These are phyloP conservation scores for Panurus biarmicus DNA, from an alignment of 2,113 vertebrate species.

Conservation along the genomic window DNA sequence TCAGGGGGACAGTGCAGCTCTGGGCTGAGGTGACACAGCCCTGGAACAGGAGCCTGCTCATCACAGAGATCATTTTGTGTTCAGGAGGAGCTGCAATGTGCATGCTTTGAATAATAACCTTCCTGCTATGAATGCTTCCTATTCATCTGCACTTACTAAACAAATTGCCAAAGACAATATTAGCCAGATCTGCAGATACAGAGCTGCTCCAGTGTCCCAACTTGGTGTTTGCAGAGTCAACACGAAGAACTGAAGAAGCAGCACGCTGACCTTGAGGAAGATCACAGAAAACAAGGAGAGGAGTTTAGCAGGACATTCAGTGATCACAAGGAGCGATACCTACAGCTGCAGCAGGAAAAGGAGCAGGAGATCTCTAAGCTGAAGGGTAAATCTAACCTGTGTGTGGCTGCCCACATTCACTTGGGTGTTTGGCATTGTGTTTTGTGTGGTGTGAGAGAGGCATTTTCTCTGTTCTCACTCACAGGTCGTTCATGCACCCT, in stretches of 20 bases:
- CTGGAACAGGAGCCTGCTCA: not conserved
- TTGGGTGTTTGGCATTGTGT: not conserved
- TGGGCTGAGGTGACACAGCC: not conserved
- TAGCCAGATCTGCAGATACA: not conserved
- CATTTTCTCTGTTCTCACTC: not conserved
- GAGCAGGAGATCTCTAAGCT: constrained; percentile 85
- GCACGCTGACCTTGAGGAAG: constrained; percentile 84
- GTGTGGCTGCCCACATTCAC: not conserved
- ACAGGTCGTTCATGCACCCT: not conserved
- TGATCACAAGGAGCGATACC: constrained; percentile 82
- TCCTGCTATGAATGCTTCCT: constrained; percentile 1
- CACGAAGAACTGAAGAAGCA: constrained; percentile 94
- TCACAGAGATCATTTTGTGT: constrained; percentile 9
- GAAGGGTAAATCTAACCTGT: constrained; percentile 77
- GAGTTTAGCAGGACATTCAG: constrained; percentile 82
- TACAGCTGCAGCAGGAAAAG: constrained; percentile 85
- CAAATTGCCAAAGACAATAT: constrained; percentile 35
- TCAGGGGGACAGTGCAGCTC: not conserved
- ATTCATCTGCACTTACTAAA: constrained; percentile 19
- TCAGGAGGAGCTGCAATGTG: not conserved
- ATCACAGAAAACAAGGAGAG: constrained; percentile 82
- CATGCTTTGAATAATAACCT: constrained; percentile 35
- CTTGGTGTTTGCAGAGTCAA: constrained; percentile 80
- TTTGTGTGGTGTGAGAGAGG: not conserved
- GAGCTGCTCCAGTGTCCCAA: not conserved